phyloP scores from a whole-genome alignment of 53 echinoderm and acorn worm species.

The Zoroaster sp. region DNA sequence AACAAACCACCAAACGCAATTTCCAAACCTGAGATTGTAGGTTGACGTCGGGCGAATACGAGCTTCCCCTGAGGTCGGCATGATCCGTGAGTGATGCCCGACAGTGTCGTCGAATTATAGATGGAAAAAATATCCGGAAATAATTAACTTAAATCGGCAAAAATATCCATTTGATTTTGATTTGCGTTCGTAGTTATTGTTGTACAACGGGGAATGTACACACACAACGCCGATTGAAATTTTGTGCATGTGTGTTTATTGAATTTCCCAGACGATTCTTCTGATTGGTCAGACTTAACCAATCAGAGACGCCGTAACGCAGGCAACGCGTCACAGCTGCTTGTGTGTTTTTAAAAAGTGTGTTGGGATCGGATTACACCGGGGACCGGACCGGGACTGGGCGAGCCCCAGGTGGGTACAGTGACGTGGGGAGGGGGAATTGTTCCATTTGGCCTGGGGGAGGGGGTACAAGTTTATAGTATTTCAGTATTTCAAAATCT shows the following conservation, averaged over 20 bases:
- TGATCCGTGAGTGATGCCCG: constrained; percentile 32
- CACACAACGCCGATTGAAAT: neutral
- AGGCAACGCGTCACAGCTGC: constrained; percentile 47
- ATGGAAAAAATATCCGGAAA: neutral
- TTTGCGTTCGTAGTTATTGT: neutral
- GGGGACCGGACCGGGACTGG: too few relatives aligned
- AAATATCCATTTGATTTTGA: neutral
- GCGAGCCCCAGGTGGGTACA: too few relatives aligned
- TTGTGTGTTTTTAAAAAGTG: neutral
- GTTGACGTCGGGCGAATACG: constrained; percentile 70
- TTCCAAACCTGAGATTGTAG: constrained; percentile 76
- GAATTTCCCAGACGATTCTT: constrained; percentile 43
- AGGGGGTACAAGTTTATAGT: too few relatives aligned
- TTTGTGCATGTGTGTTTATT: neutral
- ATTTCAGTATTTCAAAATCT: too few relatives aligned
- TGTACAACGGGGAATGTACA: neutral
- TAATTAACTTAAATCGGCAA: neutral
- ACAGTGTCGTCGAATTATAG: neutral
- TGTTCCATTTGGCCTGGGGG: too few relatives aligned
- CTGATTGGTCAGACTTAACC: constrained; percentile 35
- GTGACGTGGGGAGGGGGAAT: too few relatives aligned
- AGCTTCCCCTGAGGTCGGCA: constrained; percentile 91
- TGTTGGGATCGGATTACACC: too few relatives aligned
- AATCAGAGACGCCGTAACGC: constrained; percentile 42
- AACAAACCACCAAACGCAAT: neutral